phyloP scores from a whole-genome alignment of 1,140 invertebrate species.

The Sipha flava region DNA sequence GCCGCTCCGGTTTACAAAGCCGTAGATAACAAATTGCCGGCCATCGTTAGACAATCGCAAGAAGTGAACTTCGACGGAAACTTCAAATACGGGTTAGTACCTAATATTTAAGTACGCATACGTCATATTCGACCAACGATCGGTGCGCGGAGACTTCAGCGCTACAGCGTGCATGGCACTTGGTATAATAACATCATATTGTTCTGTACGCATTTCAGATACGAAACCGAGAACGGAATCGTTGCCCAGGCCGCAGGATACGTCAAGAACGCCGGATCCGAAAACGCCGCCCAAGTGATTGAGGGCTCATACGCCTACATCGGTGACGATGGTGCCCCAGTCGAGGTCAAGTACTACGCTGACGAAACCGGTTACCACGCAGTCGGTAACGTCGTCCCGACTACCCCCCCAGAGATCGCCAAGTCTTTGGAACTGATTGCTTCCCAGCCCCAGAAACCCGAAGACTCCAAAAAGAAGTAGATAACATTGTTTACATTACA shows the following conservation, averaged over 20 bases:
- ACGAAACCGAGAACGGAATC: constrained; percentile 65
- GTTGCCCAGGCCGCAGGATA: constrained; percentile 53
- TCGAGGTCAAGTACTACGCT: constrained; percentile 54
- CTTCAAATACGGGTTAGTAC: constrained; percentile 46
- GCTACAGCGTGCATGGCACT: too few relatives aligned
- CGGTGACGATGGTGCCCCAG: constrained; percentile 55
- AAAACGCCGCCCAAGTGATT: constrained; percentile 46
- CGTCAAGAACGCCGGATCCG: constrained; percentile 48
- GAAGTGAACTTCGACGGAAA: constrained; percentile 40
- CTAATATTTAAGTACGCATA: too few relatives aligned
- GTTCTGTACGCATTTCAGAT: constrained; percentile 51
- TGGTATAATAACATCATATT: too few relatives aligned
- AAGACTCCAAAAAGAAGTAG: constrained; percentile 10
- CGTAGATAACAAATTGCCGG: constrained; percentile 33
- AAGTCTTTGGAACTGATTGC: background rate
- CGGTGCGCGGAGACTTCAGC: too few relatives aligned
- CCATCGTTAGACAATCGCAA: constrained; percentile 48
- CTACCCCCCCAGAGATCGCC: constrained; percentile 3
- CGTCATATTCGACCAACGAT: too few relatives aligned
- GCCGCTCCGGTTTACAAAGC: background rate
- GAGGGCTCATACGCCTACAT: constrained; percentile 55
- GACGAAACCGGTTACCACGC: constrained; percentile 65
- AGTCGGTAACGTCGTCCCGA: constrained; percentile 28
- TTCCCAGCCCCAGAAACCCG: background rate
- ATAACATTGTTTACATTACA: too few relatives aligned